Evolutionary conservation across 2,113 vertebrate species (phyloP).

Genomic region (Paralichthys olivaceus): DNA sequence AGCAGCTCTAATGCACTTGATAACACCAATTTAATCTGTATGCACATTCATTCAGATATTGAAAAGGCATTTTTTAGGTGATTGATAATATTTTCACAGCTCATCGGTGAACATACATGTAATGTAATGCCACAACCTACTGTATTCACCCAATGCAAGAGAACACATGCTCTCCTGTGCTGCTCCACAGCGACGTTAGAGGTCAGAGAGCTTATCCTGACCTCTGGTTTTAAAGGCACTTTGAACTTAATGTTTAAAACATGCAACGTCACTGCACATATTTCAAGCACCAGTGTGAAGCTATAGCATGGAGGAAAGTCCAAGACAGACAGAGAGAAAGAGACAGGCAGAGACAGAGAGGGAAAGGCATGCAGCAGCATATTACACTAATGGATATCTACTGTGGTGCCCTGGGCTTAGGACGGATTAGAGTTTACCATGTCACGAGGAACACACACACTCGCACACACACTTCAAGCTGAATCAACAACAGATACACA

Average conservation of each 20-base stretch:
- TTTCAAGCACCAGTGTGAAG: background rate
- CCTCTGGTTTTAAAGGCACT: background rate
- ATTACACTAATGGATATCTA: slow-evolving; percentile 76
- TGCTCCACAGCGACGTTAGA: background rate
- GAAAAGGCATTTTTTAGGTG: background rate
- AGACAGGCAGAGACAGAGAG: slow-evolving; percentile 34
- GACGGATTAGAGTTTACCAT: slow-evolving; percentile 73
- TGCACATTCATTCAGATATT: background rate
- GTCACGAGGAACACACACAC: slow-evolving; percentile 70
- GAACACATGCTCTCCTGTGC: background rate
- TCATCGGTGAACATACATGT: background rate
- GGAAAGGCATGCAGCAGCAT: slow-evolving; percentile 57
- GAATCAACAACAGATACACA: slow-evolving; percentile 31
- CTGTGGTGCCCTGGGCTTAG: slow-evolving; percentile 72
- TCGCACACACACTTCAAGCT: slow-evolving; percentile 42
- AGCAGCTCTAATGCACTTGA: background rate
- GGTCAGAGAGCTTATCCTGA: background rate
- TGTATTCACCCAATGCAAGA: background rate
- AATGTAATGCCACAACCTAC: background rate
- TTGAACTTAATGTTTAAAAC: slow-evolving; percentile 2
- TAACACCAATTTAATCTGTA: background rate
- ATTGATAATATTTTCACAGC: background rate
- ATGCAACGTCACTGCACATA: background rate
- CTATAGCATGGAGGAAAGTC: background rate
- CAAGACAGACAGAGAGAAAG: slow-evolving; percentile 1